These are phyloP conservation scores for Turnix velox DNA, from an alignment of 2,113 vertebrate species.

Conservation along the genomic window DNA sequence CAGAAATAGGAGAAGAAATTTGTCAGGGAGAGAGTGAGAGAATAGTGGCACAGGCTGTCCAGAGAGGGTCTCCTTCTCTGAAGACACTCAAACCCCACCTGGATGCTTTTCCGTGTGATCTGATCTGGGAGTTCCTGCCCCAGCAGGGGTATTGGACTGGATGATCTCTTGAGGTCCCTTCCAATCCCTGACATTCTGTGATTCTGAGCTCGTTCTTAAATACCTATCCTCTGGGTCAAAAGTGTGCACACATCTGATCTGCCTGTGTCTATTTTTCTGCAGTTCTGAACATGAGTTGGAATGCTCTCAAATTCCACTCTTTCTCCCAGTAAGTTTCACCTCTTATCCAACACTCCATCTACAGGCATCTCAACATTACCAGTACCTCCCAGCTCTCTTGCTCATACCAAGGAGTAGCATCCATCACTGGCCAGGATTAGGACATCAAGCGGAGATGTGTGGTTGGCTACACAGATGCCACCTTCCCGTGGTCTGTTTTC, in stretches of 20 bases:
- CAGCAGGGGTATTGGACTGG: no score
- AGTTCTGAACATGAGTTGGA: accelerated
- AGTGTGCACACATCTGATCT: neutral
- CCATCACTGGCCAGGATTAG: slow-evolving; percentile 39
- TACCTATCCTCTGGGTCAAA: neutral
- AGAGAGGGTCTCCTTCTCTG: no score
- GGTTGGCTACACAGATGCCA: slow-evolving; percentile 56
- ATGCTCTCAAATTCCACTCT: neutral
- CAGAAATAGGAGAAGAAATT: no score
- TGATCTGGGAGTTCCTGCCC: no score
- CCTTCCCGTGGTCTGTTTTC: slow-evolving; percentile 25
- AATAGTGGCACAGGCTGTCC: no score
- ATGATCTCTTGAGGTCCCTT: no score
- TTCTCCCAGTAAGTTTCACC: neutral
- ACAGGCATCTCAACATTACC: neutral
- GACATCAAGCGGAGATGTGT: slow-evolving; percentile 41
- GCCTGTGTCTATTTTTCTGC: neutral
- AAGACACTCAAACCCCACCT: no score
- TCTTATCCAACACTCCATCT: neutral
- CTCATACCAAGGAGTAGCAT: slow-evolving; percentile 57
- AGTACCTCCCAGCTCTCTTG: neutral
- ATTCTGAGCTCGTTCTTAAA: neutral
- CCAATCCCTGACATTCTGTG: no score
- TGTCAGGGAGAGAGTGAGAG: no score
- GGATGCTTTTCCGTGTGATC: no score